These are phyloP conservation scores for Burhinus oedicnemus DNA, from an alignment of 2,113 vertebrate species.

Conservation along the genomic window DNA sequence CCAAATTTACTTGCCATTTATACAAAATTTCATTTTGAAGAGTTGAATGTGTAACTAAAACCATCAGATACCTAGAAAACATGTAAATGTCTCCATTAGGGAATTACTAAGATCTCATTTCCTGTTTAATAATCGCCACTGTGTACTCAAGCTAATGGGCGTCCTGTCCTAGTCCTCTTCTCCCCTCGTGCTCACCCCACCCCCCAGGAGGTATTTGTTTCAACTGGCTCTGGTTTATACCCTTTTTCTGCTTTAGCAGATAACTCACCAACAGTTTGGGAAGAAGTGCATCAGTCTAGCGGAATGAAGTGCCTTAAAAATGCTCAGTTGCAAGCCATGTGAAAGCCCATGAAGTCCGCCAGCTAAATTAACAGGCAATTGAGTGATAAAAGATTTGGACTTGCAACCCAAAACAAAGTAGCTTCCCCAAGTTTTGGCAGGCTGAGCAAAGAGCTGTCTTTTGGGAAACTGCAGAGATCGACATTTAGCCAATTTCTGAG, in stretches of 20 bases:
- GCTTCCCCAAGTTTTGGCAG: background rate
- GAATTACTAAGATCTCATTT: background rate
- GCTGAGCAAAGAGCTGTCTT: background rate
- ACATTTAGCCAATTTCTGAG: conserved; percentile 18
- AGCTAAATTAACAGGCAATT: background rate
- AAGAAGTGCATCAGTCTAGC: background rate
- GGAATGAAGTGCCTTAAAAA: background rate
- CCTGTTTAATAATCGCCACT: background rate
- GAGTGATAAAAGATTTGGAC: background rate
- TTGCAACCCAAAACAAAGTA: background rate
- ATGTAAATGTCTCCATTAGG: background rate
- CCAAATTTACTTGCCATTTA: conserved; percentile 9
- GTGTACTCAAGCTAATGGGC: background rate
- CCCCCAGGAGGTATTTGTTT: background rate
- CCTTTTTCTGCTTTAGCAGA: background rate
- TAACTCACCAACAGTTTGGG: background rate
- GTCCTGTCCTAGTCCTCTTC: background rate
- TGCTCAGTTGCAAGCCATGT: background rate
- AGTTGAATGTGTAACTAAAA: background rate
- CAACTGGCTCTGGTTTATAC: background rate
- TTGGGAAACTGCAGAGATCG: background rate
- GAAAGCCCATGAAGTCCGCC: accelerated
- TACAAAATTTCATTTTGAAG: background rate
- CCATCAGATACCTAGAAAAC: background rate
- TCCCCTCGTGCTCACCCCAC: background rate